A percentile compares a stretch with the other conserved stretches of the same genome.
Evolutionary conservation across 2,888 invertebrate genomes (phyloP).

Genomic region (Drosophila affinis): DNA sequence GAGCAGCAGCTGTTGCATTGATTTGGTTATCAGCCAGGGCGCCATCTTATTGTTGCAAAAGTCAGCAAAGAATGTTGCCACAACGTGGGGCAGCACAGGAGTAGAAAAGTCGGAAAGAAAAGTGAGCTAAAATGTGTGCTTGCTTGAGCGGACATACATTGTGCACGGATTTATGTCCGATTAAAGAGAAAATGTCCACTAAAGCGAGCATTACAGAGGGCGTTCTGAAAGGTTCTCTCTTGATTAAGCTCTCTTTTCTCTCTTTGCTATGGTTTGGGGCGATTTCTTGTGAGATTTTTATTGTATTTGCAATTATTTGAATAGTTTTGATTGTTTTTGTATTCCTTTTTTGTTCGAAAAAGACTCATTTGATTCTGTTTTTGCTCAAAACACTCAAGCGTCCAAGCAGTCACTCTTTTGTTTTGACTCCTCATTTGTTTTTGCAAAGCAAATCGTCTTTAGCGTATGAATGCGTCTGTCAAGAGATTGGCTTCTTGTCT

Average conservation of each 20-base stretch:
- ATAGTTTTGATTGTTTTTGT: no score
- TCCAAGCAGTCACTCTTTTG: no score
- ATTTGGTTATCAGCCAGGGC: conserved; percentile 17
- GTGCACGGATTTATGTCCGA: background rate
- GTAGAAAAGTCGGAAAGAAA: background rate
- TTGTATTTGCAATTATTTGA: no score
- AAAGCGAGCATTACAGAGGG: background rate
- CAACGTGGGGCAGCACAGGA: background rate
- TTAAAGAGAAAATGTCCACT: background rate
- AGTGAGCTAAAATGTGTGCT: background rate
- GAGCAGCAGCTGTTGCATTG: conserved; percentile 42
- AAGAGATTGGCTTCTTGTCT: no score
- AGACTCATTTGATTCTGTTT: no score
- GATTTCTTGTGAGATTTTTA: no score
- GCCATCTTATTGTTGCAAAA: conserved; percentile 11
- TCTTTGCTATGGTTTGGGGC: no score
- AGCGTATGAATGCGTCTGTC: no score
- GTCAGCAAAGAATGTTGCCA: background rate
- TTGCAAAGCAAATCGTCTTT: no score
- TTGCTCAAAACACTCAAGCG: no score
- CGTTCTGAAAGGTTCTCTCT: background rate
- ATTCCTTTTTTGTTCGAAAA: no score
- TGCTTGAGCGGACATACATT: background rate
- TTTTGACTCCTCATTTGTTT: no score
- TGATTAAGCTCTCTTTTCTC: background rate